These are phyloP conservation scores for Urocynchramus pylzowi DNA, from an alignment of 2,113 vertebrate species.

Conservation along the genomic window DNA sequence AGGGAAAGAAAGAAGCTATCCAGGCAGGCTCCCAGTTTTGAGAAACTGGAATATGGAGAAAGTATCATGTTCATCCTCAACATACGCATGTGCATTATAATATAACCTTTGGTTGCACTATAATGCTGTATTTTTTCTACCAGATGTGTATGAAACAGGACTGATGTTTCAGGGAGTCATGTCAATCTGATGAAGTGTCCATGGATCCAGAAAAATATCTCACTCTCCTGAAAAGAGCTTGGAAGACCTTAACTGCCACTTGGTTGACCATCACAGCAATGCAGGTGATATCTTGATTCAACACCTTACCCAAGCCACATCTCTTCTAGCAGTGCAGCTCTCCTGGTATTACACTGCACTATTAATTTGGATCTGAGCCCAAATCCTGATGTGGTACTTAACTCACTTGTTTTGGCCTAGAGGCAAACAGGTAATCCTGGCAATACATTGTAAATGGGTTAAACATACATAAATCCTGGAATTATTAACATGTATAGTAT, in stretches of 20 bases:
- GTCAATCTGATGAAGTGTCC: neutral
- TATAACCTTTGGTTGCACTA: neutral
- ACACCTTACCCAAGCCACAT: neutral
- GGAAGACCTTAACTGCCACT: neutral
- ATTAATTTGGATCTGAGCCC: neutral
- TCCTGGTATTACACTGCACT: neutral
- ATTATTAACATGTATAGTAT: slow-evolving; percentile 28
- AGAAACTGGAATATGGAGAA: neutral
- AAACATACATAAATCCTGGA: slow-evolving; percentile 14
- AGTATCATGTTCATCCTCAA: neutral
- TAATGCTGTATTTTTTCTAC: neutral
- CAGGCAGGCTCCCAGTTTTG: neutral
- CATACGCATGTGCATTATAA: rapidly evolving
- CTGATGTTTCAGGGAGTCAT: neutral
- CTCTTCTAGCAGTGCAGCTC: neutral
- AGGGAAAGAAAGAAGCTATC: neutral
- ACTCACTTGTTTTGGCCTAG: slow-evolving; percentile 9
- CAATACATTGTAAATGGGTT: neutral
- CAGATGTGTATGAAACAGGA: neutral
- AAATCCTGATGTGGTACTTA: slow-evolving; percentile 32
- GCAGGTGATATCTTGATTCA: neutral
- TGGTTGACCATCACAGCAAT: neutral
- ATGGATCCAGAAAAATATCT: neutral
- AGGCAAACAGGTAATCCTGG: slow-evolving; percentile 17
- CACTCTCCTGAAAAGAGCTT: neutral